Percentiles rank a stretch among this genome's conserved stretches.
phyloP scores from a whole-genome alignment of 2,113 vertebrate species.

The Eubucco bourcierii region DNA sequence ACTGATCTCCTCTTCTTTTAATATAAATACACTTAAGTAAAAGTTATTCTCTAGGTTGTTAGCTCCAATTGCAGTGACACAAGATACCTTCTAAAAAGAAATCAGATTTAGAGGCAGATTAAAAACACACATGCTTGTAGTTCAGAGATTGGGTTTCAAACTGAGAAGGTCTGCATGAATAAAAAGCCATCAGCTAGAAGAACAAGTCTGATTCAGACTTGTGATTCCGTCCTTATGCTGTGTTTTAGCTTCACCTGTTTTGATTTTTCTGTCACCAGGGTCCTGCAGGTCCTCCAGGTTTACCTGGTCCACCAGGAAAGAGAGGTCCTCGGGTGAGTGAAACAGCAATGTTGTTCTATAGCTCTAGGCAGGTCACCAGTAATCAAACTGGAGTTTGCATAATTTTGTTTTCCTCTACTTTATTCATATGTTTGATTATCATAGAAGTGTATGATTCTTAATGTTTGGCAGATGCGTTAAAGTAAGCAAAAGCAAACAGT shows the following conservation, averaged over 20 bases:
- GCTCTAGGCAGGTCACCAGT: neutral
- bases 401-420: neutral
- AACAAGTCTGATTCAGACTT: neutral
- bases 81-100: conserved; percentile 14
- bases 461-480: neutral
- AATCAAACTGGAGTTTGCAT: neutral
- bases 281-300: conserved; percentile 88
- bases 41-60: conserved; percentile 40
- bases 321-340: conserved; percentile 94
- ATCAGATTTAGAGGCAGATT: conserved; percentile 27
- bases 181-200: neutral
- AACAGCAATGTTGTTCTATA: neutral
- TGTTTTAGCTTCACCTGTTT: conserved; percentile 28
- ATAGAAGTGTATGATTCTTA: neutral
- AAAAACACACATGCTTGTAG: neutral
- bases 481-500: neutral
- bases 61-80: conserved; percentile 10
- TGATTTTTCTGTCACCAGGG: conserved; percentile 81
- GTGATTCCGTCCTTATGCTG: neutral
- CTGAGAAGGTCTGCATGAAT: neutral
- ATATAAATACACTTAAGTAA: conserved; percentile 35
- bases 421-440: neutral
- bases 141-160: neutral
- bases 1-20: conserved; percentile 1
- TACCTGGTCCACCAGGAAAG: conserved; percentile 89